phyloP scores from a whole-genome alignment of 2,113 vertebrate genomes.

The Eubucco bourcierii region DNA sequence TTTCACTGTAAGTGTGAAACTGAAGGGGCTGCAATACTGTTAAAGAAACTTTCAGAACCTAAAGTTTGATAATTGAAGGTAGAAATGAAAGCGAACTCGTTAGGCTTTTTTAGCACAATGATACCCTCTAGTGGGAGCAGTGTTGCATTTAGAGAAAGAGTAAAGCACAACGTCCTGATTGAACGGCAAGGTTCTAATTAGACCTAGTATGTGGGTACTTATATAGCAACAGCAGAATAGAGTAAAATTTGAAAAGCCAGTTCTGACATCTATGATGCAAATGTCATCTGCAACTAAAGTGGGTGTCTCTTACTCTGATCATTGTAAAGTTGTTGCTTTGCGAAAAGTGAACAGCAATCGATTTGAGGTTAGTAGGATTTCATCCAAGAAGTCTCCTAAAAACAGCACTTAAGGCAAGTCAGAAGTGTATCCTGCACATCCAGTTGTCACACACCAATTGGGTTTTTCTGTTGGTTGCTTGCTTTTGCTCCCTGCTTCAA shows the following conservation, averaged over 20 bases:
- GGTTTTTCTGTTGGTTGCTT: background rate
- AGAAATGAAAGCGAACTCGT: background rate
- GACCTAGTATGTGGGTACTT: background rate
- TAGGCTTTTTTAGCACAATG: background rate
- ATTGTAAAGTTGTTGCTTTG: background rate
- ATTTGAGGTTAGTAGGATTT: background rate
- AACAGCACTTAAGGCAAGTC: background rate
- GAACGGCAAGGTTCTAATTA: background rate
- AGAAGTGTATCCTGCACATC: background rate
- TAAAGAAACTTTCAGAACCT: background rate
- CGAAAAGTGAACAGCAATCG: background rate
- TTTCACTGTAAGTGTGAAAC: background rate
- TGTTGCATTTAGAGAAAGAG: too few relatives aligned
- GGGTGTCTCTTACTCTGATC: background rate
- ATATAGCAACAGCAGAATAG: background rate
- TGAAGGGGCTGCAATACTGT: background rate
- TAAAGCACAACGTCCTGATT: too few relatives aligned
- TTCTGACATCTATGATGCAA: accelerated
- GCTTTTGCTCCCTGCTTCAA: background rate
- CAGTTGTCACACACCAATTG: background rate
- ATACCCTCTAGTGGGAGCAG: slow-evolving; percentile 40
- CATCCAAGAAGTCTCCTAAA: background rate
- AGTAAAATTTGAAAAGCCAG: background rate
- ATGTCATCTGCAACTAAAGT: background rate
- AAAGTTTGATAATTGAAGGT: background rate